Percentiles rank a stretch among this genome's conserved stretches.
Evolutionary conservation across 2,888 invertebrate species (phyloP).

Genomic region (Parascotia fuliginaria): DNA sequence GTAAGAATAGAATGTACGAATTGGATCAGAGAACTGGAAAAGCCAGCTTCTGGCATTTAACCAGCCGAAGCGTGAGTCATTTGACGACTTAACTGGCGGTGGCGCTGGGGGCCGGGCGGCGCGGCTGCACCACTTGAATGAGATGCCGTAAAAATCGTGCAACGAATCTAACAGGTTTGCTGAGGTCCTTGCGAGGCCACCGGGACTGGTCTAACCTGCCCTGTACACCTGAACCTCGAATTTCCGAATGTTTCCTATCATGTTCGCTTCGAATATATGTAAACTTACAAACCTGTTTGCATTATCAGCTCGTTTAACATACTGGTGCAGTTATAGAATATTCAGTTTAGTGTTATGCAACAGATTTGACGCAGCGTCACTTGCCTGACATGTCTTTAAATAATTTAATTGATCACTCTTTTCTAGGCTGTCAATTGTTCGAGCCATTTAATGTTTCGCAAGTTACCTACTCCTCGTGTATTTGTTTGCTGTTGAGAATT

Average conservation of each 20-base stretch:
- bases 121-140: constrained; percentile 81
- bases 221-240: constrained; percentile 81
- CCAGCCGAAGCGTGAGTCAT: constrained; percentile 82
- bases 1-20: constrained; percentile 75
- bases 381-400: constrained; percentile 63
- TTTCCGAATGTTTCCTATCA: constrained; percentile 81
- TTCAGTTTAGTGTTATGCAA: constrained; percentile 50
- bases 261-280: constrained; percentile 66
- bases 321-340: constrained; percentile 32
- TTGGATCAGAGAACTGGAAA: constrained; percentile 83
- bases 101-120: constrained; percentile 60
- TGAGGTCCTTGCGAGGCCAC: constrained; percentile 85
- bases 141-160: constrained; percentile 86
- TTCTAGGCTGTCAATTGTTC: constrained; percentile 72
- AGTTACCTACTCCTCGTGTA: constrained; percentile 68
- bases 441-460: constrained; percentile 73
- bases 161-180: constrained; percentile 86
- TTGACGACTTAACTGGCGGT: constrained; percentile 82
- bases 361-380: constrained; percentile 54
- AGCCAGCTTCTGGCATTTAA: constrained; percentile 83
- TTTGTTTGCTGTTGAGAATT: constrained; percentile 70
- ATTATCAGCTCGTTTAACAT: constrained; percentile 42
- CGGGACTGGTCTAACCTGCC: constrained; percentile 86
- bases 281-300: constrained; percentile 59
- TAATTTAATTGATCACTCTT: constrained; percentile 74